Base-by-base conservation (phyloP, 2,888 invertebrate species). In the Argynnis bischoffii region DNA sequence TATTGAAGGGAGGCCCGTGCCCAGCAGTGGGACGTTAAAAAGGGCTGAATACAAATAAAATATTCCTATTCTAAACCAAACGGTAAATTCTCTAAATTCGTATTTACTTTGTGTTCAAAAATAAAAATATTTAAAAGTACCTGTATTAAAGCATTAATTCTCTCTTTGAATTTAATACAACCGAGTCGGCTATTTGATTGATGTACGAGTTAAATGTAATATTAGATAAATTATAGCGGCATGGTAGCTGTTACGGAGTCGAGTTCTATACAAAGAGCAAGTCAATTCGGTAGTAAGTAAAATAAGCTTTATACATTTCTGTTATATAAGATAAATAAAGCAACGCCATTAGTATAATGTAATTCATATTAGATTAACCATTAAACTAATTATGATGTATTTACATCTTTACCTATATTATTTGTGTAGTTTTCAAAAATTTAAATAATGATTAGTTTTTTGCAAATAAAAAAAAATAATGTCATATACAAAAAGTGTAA, bases 271-370 rank as follows among this genome's bases (percentile, higher is more conserved):
- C 79, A 87, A 82, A 75, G 79, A 77, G 81, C 79, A 78, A 86
- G 81, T 85, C 87, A 88, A 87, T 89, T 89, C 87, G 84, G 88
- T 85, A 86, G 88, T 85, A 87, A 86, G 88, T 87, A 85, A 72
- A 71, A 75, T 81, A 75, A 78, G 76, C 77, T 77, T 77, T 81
- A 83, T 82, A 82, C 81, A 76, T 81, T 73, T 35, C 31, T 41
- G 46, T 46, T 55, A 41, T 21, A 56, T 41, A 15, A 54, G 26
- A 6, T 16, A 35, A 35, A 35, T 35, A 35, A 55, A 41, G 8
- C 11, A 11, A 41, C 35, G 35, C 11, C 2, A 11, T 11, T 41
- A 35, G 8, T 35, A 6, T 35, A 6, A 31, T 6, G 6, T 31
- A 6, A 11, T 41, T 41, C 11, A 11, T 41, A 3, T 11, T 41